phyloP scores from a whole-genome alignment of 2,888 invertebrate genomes.

The Marronus borbonicus region DNA sequence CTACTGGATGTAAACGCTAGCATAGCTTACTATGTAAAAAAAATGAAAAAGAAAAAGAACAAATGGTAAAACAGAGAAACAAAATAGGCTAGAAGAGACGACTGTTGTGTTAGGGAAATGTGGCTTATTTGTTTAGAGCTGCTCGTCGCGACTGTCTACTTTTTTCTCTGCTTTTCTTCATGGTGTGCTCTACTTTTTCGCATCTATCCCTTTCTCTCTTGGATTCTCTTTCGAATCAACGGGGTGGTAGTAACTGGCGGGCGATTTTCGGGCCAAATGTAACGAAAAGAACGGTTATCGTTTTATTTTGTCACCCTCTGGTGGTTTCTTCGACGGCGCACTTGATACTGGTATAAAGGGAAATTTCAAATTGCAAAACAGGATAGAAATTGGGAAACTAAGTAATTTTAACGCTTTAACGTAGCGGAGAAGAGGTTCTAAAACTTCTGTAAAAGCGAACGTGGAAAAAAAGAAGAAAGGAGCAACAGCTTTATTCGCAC shows the following conservation, averaged over 20 bases:
- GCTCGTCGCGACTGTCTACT: background rate
- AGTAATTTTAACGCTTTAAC: slow-evolving; percentile 42
- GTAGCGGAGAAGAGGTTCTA: slow-evolving; percentile 4
- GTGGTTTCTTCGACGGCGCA: slow-evolving; percentile 18
- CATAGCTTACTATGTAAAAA: background rate
- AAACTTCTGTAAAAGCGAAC: background rate
- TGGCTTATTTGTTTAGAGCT: slow-evolving; percentile 41
- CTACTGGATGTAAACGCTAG: background rate
- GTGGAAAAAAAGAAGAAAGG: background rate
- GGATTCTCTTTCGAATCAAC: background rate
- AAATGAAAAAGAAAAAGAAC: background rate
- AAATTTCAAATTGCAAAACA: slow-evolving; percentile 24
- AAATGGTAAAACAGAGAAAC: slow-evolving; percentile 3
- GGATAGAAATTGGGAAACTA: slow-evolving; percentile 30
- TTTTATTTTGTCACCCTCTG: slow-evolving; percentile 33
- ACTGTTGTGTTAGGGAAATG: slow-evolving; percentile 17
- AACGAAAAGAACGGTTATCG: slow-evolving; percentile 41
- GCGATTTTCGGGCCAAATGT: slow-evolving; percentile 28
- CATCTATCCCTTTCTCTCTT: background rate
- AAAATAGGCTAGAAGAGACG: background rate
- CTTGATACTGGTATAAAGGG: slow-evolving; percentile 22
- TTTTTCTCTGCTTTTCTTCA: background rate
- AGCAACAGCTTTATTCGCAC: too few relatives aligned
- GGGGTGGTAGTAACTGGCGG: background rate
- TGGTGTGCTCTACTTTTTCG: background rate